Base-by-base conservation (phyloP, 2,113 vertebrate genomes). In the Hydrochoerus hydrochaeris region DNA sequence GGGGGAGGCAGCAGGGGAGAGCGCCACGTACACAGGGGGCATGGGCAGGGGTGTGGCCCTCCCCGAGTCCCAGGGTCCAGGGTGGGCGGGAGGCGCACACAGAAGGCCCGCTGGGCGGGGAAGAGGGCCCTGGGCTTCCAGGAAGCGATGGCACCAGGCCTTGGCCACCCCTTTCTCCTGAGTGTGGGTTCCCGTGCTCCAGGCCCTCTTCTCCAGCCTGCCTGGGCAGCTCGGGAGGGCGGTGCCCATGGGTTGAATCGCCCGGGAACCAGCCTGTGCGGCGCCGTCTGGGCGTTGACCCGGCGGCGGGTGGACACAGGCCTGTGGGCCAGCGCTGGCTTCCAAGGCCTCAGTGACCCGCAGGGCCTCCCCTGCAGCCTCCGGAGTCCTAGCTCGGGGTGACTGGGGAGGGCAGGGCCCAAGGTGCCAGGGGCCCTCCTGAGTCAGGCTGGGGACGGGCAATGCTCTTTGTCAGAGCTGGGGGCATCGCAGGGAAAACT, bases 21-120 rank as follows among this genome's bases (percentile, higher is more conserved):
- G 46, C 94, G 96, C 97, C 97, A 97, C 82, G 98, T 98, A 98
- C 98, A 98, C 97, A 85, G 98, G 97, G 98, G 98, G 98, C 93
- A 91, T 0, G 0, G 91, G 85, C 67, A 32, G 62, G 65, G 54
- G 82, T 84, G 83, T 62, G 95, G 85, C 71, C 94, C 69, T 41
- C 69, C 69, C 67, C n/a, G 32, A 86, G 94, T 44, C 83, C 67
- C n/a, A 89, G 82, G 91, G 35, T 32, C 86, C 60, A 46, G 82
- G 84, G 73, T 19, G 67, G 49, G 81, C 20, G 38, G 92, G 67
- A 65, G 83, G 69, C 26, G 28, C 85, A 67, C 85, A 38, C 46
- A 63, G 46, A n/a, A 95, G 3, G 63, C 94, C 96, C 5, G 22
- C 63, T 17, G 60, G 41, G 28, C 19, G 3, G 30, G 91, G 91